Evolutionary conservation across 2,888 invertebrate genomes (phyloP), one percentile per base, ranked within the genome.

Genomic region (Ariolimax columbianus): DNA sequence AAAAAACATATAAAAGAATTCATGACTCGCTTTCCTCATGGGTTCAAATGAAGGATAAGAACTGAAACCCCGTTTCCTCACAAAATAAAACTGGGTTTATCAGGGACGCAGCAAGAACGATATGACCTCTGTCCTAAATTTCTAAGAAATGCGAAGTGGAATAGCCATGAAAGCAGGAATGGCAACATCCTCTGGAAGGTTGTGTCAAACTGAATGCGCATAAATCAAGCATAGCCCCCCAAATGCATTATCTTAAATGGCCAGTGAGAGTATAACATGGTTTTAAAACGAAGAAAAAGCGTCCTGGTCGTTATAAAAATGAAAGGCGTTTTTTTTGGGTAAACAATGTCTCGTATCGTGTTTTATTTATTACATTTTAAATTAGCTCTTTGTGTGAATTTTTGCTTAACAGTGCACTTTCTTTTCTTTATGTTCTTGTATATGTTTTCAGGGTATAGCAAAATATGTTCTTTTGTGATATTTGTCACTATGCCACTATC

Each of bases 161-260:
- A 79, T 63, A 38, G 78, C 3, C 78, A 38, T 0, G 47, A 55
- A 68, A 30, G 33, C 14, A 38, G 66, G 68, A 66, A 63, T 66
- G 26, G 38, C 63, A 36, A 23, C 78, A 38, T 66, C 66, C 30
- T 63, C 68, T 38, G 33, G 68, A 33, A 40, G 43, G 66, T 30
- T 30, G 40, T 79, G 68, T 79, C 79, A 79, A 23, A 68, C 30
- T 38, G 33, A 63, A 79, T 79, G 79, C 43, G 66, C 68, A 79
- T 79, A 63, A 78, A 79, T 79, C 68, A 68, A 40, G 38, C n/a
- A 63, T 6, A 47, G 30, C n/a, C 30, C 66, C 26, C 43, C 30
- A 68, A 47, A 79, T 79, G 68, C 78, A 78, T 36, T 78, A 63
- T 17, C 78, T 17, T 40, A 78, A 78, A 59, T 63, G 59, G 38